Percentiles rank a stretch among this genome's conserved stretches.
Evolutionary conservation across 2,888 invertebrate species (phyloP).

Genomic region (Chloroclystis v-ata): DNA sequence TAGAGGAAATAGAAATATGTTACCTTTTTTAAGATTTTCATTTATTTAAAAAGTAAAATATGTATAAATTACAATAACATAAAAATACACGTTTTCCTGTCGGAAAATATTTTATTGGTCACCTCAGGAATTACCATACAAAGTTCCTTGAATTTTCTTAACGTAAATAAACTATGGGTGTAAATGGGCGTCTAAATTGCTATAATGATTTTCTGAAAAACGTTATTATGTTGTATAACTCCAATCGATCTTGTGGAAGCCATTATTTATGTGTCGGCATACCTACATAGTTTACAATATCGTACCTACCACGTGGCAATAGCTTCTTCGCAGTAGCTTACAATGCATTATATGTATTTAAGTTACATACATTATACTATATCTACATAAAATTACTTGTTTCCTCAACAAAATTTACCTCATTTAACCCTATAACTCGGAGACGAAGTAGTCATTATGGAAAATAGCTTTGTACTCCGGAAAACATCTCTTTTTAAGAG

Average conservation of each 20-base stretch:
- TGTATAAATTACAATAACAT: no score
- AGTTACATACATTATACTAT: not conserved
- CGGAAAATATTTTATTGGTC: constrained; percentile 19
- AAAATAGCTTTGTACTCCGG: no score
- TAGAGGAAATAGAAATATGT: no score
- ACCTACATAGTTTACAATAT: constrained; percentile 1
- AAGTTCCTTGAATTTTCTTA: constrained; percentile 27
- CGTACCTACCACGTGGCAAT: constrained; percentile 9
- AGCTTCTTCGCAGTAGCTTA: constrained; percentile 11
- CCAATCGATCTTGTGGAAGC: constrained; percentile 18
- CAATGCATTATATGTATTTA: constrained; percentile 7
- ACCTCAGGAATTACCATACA: constrained; percentile 26
- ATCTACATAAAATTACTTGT: no score
- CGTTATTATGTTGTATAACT: constrained; percentile 16
- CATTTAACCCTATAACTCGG: no score
- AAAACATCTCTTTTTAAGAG: no score
- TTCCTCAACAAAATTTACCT: no score
- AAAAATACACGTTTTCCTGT: no score
- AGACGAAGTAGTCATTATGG: no score
- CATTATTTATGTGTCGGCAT: constrained; percentile 20
- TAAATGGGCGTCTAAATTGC: constrained; percentile 12
- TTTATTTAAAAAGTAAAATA: no score
- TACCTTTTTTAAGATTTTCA: no score
- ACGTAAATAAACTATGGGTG: not conserved
- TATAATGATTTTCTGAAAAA: constrained; percentile 29